Conservation (phyloP, 2,113 vertebrate genomes). For the Pteruthius melanotis region DNA sequence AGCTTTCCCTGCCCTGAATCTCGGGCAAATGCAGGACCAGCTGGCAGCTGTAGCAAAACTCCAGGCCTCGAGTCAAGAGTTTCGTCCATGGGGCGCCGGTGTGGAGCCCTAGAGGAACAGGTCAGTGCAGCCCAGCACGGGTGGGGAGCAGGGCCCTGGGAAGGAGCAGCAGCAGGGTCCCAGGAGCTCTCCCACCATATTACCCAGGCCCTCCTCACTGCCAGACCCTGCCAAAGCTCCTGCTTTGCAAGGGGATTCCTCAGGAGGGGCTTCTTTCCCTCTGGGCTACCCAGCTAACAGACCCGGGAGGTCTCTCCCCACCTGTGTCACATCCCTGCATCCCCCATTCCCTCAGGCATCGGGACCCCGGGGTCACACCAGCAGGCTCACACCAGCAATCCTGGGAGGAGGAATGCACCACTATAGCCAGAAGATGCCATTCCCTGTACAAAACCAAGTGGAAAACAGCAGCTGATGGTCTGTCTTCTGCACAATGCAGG, state of each 20-base stretch:
- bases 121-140: not conserved
- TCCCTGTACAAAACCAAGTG: not conserved
- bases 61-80: not conserved
- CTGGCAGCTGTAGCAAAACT: not conserved
- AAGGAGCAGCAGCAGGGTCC: not conserved
- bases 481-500: not conserved
- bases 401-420: not conserved
- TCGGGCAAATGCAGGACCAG: not conserved
- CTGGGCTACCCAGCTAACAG: not conserved
- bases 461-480: not conserved
- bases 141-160: not conserved
- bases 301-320: not conserved
- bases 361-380: accelerated
- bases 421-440: not conserved
- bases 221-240: not conserved
- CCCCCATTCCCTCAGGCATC: accelerated
- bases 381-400: not conserved
- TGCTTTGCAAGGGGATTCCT: not conserved
- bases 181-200: accelerated
- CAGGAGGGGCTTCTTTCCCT: too few relatives aligned
- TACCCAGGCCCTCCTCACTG: not conserved
- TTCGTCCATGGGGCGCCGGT: accelerated
- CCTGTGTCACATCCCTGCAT: not conserved
- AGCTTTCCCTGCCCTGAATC: not conserved
- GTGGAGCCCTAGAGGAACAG: not conserved